Evolutionary conservation across 2,113 vertebrate genomes (phyloP).

Genomic region (Periophthalmus modestus): DNA sequence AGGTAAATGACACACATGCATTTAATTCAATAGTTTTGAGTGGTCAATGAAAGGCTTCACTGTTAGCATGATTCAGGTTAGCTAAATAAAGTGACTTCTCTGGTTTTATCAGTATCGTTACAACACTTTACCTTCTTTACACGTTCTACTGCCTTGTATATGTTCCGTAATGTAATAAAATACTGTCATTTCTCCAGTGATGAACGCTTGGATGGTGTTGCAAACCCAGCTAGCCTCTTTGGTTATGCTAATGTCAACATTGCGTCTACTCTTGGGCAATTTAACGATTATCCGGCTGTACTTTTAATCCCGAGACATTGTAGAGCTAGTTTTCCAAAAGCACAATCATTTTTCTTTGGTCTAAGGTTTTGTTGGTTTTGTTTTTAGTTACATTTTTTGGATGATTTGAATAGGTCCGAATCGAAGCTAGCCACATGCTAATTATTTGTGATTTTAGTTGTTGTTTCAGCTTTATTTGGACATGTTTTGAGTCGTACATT

Average conservation of each 20-base stretch:
- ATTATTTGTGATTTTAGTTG: neutral
- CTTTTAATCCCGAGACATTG: neutral
- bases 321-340: neutral
- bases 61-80: constrained; percentile 34
- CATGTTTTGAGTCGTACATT: neutral
- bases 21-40: constrained; percentile 1
- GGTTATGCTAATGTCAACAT: constrained; percentile 10
- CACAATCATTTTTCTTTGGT: neutral
- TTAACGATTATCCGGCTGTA: neutral
- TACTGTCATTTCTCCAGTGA: neutral
- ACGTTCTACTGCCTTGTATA: neutral
- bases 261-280: neutral
- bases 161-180: neutral
- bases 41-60: neutral
- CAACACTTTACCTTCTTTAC: no score
- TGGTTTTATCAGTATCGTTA: neutral
- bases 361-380: neutral
- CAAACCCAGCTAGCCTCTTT: neutral
- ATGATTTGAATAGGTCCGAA: no score
- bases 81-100: constrained; percentile 25
- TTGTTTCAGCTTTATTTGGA: neutral
- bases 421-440: neutral
- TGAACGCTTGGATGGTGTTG: neutral
- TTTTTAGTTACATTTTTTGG: neutral
- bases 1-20: rapidly evolving